These are phyloP conservation scores for Parotocinclus haroldoi DNA, from an alignment of 2,797 vertebrate genomes.

Conservation along the genomic window DNA sequence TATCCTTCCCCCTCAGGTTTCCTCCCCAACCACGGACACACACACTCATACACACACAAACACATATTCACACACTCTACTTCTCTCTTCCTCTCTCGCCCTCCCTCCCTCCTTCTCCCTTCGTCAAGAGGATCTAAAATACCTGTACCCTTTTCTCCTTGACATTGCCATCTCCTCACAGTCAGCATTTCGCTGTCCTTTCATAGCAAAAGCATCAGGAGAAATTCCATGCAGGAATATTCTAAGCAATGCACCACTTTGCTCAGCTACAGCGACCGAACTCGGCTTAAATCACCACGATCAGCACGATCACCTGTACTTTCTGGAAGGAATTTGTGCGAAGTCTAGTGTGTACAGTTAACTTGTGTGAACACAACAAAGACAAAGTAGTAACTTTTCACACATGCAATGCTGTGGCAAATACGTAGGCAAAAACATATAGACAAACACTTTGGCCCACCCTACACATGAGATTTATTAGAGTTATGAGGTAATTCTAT, in stretches of 20 bases:
- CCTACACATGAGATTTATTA: conserved; percentile 17
- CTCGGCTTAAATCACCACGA: neutral
- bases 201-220: conserved; percentile 39
- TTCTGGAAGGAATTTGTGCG: too few species aligned
- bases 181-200: conserved; percentile 43
- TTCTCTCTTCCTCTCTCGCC: neutral
- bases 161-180: conserved; percentile 41
- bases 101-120: conserved; percentile 13
- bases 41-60: conserved; percentile 9
- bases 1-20: conserved; percentile 36
- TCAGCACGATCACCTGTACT: neutral
- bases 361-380: too few species aligned
- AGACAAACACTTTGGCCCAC: conserved; percentile 9
- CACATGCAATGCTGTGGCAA: neutral
- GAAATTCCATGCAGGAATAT: conserved; percentile 37
- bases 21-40: conserved; percentile 25
- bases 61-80: conserved; percentile 11
- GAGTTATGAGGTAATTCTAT: conserved; percentile 20
- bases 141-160: conserved; percentile 39
- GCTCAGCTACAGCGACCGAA: conserved; percentile 14
- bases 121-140: conserved; percentile 43
- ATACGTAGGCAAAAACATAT: conserved; percentile 5
- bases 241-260: conserved; percentile 37
- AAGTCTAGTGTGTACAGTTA: too few species aligned
- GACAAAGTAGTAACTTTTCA: too few species aligned